Evolutionary conservation across 2,888 invertebrate species (phyloP), one percentile per base, ranked within the genome.

Genomic region (Callinectes sapidus): DNA sequence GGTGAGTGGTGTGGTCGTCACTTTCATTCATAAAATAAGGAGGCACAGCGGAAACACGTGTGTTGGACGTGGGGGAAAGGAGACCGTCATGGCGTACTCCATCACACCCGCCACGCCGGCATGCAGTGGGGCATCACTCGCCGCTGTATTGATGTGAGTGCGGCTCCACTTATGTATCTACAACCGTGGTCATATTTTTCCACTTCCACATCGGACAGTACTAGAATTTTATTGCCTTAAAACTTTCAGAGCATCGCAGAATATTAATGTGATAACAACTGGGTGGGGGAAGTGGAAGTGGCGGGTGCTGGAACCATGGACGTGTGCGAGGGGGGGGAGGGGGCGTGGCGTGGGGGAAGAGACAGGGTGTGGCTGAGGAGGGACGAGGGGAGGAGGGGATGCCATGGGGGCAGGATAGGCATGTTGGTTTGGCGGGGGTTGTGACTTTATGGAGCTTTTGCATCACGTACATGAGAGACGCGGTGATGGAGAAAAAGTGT

Each of bases 241-340:
- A 81, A 81, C 81, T 81, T 81, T 81, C 32, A 81, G 81, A 81
- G 81, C 81, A 32, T 81, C 81, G 81, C 81, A 81, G 81, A 81
- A 81, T 81, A 81, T 81, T 81, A 81, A 81, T 81, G 81, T 32
- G 81, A 32, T 81, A 81, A 77, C 77, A 77, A 35, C 81, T n/a
- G 32, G 81, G 81, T 13, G 35, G 35, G 35, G 81, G 71, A 86
- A 55, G 55, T n/a, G 55, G 55, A 35, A 35, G 16, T 81, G 81
- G 16, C 35, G 8, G 81, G 16, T 35, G 81, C 8, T 2, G 23
- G 71, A 18, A 39, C 39, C 8, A 28, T 6, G 71, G 28, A 28
- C 48, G 61, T 39, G 39, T 39, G 39, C 5, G 61, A 0, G 6
- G 14, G 5, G 2, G 28, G 28, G 55, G 14, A 1, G 2, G 28